These are phyloP conservation scores for Cichladusa arquata DNA, from an alignment of 2,113 vertebrate species.

Conservation along the genomic window DNA sequence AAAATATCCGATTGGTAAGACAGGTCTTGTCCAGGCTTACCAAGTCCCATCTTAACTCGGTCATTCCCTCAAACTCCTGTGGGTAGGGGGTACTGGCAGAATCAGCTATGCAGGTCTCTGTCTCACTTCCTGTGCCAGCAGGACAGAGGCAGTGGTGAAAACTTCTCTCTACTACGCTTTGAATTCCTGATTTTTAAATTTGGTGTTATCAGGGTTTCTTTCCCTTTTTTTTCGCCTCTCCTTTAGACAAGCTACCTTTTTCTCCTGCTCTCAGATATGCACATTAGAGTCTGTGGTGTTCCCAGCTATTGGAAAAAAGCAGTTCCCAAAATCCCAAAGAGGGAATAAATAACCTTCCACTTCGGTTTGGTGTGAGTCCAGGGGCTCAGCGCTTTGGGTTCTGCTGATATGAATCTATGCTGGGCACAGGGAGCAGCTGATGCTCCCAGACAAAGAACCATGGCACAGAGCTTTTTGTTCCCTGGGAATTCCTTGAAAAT, in stretches of 20 bases:
- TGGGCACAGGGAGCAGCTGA: not conserved
- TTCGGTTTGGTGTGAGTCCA: not conserved
- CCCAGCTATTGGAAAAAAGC: not conserved
- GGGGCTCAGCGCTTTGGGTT: not conserved
- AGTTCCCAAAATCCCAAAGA: not conserved
- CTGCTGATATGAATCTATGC: fast-evolving
- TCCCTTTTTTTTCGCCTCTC: no score
- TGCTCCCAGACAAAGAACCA: not conserved
- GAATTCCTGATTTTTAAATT: not conserved
- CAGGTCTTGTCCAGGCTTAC: not conserved
- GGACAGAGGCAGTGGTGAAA: not conserved
- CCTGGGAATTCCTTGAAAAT: not conserved
- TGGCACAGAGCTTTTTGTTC: not conserved
- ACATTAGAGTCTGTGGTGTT: not conserved
- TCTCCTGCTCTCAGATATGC: not conserved
- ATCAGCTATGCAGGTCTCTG: not conserved
- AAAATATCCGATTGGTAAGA: not conserved
- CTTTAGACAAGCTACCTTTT: not conserved
- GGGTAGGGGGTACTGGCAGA: not conserved
- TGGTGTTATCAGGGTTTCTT: not conserved
- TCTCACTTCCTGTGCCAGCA: not conserved
- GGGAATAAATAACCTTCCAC: not conserved
- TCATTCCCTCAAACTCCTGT: not conserved
- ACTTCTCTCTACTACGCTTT: not conserved
- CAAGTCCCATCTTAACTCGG: not conserved